Base-by-base conservation (phyloP, 2,113 vertebrate genomes). In the Natator depressus region DNA sequence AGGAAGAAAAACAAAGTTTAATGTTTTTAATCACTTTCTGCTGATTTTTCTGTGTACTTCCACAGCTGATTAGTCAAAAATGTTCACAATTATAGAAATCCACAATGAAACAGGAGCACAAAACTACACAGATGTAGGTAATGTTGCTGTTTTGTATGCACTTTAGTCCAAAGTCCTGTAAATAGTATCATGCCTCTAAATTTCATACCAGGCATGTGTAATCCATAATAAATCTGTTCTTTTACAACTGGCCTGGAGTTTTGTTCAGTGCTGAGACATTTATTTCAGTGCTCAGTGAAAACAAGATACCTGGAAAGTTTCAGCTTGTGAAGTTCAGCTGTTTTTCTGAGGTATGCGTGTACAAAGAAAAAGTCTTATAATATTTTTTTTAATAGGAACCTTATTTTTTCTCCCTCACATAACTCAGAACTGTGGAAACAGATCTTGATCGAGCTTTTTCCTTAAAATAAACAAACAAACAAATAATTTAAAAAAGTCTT, bases 81-180 rank as follows among this genome's bases (percentile, higher is more conserved):
- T 31, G 42, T 53, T 81, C 1, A 1, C n/a, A 4, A 47, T 50
- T 89, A 65, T 55, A 72, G 8, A 72, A 22, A 38, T 8, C 69
- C 22, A n/a, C 3, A 25, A 19, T 38, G 20, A n/a, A 72, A 16
- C 50, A 17, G 4, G 1, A 5, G 12, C 46, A 57, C 9, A 38
- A 19, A 4, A 3, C 35, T 53, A 25, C 17, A 80, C 2, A 17
- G 0, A 0, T 47, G 35, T 75, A 35, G 7, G 42, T 47, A 1
- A 1, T 57, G 31, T 29, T 4, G 8, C 5, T 19, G 22, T 69
- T 90, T 89, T 54, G 19, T 27, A 16, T 10, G 7, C 25, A 25
- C 2, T 2, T 84, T 69, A 84, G 55, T 46, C 54, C 25, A 12
- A 7, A 65, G 24, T 46, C 92, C 88, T 90, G 88, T 57, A 87